Conservation (phyloP, 2,888 invertebrate genomes). For the Platycheirus rosarum region DNA sequence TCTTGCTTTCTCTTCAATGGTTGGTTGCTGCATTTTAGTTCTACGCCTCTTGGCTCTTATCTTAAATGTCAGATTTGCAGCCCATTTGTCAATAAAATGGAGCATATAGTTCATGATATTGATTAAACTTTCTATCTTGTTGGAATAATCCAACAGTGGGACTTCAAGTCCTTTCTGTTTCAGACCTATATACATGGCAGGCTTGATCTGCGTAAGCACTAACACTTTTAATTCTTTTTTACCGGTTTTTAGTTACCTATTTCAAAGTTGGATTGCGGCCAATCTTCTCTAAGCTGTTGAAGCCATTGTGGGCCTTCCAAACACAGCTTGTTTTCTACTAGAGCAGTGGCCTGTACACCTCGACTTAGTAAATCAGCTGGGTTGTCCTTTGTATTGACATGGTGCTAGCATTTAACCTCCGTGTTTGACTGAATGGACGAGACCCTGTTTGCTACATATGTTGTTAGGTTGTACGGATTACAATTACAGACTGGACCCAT, state of each 20-base stretch:
- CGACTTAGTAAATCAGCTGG: no score
- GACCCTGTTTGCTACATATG: conserved; percentile 40
- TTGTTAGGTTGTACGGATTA: conserved; percentile 12
- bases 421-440: conserved; percentile 38
- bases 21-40: background rate
- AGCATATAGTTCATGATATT: conserved; percentile 18
- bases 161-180: background rate
- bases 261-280: no score
- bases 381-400: conserved; percentile 20
- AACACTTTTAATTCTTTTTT: no score
- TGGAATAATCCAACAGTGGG: conserved; percentile 4
- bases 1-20: no score
- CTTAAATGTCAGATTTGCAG: background rate
- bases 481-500: no score
- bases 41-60: conserved; percentile 1
- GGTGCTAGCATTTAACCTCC: conserved; percentile 23
- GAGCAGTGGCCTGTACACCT: no score
- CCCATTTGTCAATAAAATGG: conserved; percentile 19
- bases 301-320: background rate
- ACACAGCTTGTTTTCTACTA: no score
- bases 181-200: background rate
- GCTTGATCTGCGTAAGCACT: no score
- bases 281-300: conserved; percentile 16
- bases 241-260: no score
- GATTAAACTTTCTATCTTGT: no score